These are phyloP conservation scores for Harpagifer antarcticus DNA, from an alignment of 2,797 vertebrate genomes.

Conservation along the genomic window DNA sequence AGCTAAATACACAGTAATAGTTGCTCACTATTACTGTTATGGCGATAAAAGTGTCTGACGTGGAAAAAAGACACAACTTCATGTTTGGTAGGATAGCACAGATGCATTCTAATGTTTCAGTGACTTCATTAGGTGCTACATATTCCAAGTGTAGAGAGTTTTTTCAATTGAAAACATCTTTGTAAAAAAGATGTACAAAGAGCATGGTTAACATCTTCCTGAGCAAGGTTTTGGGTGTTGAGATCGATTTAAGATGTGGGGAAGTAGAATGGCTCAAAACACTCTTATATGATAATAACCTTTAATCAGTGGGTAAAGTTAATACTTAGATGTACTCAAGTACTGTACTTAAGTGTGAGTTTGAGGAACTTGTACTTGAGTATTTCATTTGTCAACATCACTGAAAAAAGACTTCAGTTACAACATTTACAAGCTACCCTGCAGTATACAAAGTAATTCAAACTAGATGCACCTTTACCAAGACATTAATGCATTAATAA, in stretches of 20 bases:
- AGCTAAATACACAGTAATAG: conserved; percentile 3
- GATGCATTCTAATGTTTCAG: not conserved
- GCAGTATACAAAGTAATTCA: too few relatives aligned
- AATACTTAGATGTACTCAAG: too few relatives aligned
- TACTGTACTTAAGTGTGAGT: too few relatives aligned
- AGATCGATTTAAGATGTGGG: too few relatives aligned
- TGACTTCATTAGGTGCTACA: not conserved
- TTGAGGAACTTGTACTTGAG: too few relatives aligned
- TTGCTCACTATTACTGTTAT: conserved; percentile 1
- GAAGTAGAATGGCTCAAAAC: not conserved
- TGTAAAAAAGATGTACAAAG: not conserved
- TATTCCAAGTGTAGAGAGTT: not conserved
- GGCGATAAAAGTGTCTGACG: not conserved
- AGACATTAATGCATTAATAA: too few relatives aligned
- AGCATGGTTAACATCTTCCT: not conserved
- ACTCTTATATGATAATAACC: not conserved
- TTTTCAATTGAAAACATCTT: not conserved
- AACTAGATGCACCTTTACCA: too few relatives aligned
- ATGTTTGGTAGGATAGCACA: not conserved
- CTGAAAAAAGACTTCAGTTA: too few relatives aligned
- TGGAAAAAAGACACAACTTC: not conserved
- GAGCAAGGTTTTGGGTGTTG: not conserved
- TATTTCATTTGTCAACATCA: too few relatives aligned
- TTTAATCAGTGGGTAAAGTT: not conserved
- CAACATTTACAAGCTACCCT: too few relatives aligned